phyloP scores from a whole-genome alignment of 2,113 vertebrate genomes.

The Aythya baeri region DNA sequence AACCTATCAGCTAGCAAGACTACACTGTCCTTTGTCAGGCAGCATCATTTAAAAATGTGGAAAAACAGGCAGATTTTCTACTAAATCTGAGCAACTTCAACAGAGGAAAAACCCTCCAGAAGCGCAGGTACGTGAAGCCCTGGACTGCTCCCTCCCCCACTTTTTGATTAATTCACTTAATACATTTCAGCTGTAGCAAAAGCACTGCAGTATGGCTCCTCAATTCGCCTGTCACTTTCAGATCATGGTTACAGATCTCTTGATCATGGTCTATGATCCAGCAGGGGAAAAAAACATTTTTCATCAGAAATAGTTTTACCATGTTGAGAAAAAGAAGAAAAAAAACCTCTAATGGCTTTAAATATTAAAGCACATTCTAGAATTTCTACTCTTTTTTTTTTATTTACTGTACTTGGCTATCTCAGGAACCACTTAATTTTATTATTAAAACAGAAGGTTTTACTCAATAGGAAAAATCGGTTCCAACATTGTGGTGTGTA shows the following conservation, averaged over 20 bases:
- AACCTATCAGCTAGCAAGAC: background rate
- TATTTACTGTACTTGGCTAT: background rate
- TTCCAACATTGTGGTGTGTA: background rate
- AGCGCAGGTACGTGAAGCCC: background rate
- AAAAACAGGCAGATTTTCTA: background rate
- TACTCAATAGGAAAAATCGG: background rate
- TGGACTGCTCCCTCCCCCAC: background rate
- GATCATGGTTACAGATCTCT: background rate
- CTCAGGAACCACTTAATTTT: background rate
- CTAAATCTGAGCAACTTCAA: background rate
- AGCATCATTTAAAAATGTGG: background rate
- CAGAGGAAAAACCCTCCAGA: conserved; percentile 2
- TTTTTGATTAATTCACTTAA: conserved; percentile 19
- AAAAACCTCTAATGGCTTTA: background rate
- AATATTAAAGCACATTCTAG: background rate
- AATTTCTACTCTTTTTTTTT: background rate
- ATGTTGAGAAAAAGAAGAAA: background rate
- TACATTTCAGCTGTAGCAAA: background rate
- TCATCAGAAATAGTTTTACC: background rate
- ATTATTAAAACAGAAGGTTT: conserved; percentile 12
- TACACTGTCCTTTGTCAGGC: background rate
- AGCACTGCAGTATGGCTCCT: background rate
- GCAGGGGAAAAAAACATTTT: background rate
- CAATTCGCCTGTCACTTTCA: background rate
- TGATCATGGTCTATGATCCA: background rate